Percentiles rank a stretch among this genome's conserved stretches.
phyloP scores from a whole-genome alignment of 2,888 invertebrate species.

The Bellardia pandia region DNA sequence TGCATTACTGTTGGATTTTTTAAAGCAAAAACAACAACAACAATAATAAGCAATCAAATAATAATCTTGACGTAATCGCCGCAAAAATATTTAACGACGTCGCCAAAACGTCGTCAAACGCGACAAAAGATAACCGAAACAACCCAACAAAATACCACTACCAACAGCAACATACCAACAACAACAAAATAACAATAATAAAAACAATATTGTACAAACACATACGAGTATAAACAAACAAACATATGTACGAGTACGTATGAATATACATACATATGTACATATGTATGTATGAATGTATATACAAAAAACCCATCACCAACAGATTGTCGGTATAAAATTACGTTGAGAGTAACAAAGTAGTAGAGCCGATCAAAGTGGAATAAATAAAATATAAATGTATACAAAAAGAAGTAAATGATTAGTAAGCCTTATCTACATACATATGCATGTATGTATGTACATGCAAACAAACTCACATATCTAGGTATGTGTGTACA shows the following conservation, averaged over 20 bases:
- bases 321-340: conserved; percentile 44
- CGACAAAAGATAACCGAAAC: conserved; percentile 67
- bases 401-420: conserved; percentile 39
- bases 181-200: conserved; percentile 31
- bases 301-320: conserved; percentile 38
- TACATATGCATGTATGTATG: background rate
- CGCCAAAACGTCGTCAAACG: conserved; percentile 68
- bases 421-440: conserved; percentile 64
- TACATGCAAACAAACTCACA: no score
- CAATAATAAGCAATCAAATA: conserved; percentile 61
- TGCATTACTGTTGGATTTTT: conserved; percentile 19
- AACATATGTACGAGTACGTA: background rate
- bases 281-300: background rate
- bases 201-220: background rate
- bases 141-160: conserved; percentile 55
- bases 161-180: conserved; percentile 25
- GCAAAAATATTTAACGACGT: conserved; percentile 72
- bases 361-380: conserved; percentile 43
- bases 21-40: conserved; percentile 29
- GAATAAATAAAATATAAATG: conserved; percentile 32
- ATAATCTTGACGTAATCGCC: conserved; percentile 74
- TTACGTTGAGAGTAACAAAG: conserved; percentile 53
- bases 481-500: background rate
- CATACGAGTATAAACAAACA: background rate
- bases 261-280: background rate